Evolutionary conservation across 1,140 invertebrate species (phyloP).

Genomic region (Nixonia krombeini): DNA sequence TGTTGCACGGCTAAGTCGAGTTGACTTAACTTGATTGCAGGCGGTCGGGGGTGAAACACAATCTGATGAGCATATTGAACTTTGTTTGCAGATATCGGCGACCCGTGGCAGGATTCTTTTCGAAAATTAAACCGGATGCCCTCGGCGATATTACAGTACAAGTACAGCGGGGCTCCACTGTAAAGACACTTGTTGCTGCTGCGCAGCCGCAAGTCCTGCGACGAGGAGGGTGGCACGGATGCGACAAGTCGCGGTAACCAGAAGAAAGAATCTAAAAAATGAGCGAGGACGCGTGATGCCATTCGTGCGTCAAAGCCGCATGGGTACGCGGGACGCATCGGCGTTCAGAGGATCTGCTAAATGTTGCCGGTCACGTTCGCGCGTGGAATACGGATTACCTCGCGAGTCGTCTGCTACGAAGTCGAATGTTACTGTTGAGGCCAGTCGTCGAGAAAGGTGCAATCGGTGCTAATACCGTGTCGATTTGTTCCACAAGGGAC

Average conservation of each 20-base stretch:
- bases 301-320: slow-evolving; percentile 6
- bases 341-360: not conserved
- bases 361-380: not conserved
- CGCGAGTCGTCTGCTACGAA: not conserved
- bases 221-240: slow-evolving; percentile 10
- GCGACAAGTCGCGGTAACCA: slow-evolving; percentile 6
- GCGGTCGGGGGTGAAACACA: not conserved
- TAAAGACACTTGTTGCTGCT: slow-evolving; percentile 29
- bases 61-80: not conserved
- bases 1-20: too few species aligned
- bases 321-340: slow-evolving; percentile 7
- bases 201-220: slow-evolving; percentile 12
- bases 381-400: not conserved
- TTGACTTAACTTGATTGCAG: too few species aligned
- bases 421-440: not conserved
- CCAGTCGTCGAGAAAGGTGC: too few species aligned
- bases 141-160: not conserved
- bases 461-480: too few species aligned
- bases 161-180: not conserved
- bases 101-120: too few species aligned
- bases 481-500: too few species aligned
- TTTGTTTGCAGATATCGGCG: not conserved
- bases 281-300: slow-evolving; percentile 24
- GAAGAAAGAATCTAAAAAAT: slow-evolving; percentile 17
- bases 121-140: slow-evolving; percentile 1